A percentile compares a stretch with the other conserved stretches of the same genome.
These are phyloP conservation scores for Dasysyrphus albostriatus DNA, from an alignment of 2,888 invertebrate species.

Conservation along the genomic window DNA sequence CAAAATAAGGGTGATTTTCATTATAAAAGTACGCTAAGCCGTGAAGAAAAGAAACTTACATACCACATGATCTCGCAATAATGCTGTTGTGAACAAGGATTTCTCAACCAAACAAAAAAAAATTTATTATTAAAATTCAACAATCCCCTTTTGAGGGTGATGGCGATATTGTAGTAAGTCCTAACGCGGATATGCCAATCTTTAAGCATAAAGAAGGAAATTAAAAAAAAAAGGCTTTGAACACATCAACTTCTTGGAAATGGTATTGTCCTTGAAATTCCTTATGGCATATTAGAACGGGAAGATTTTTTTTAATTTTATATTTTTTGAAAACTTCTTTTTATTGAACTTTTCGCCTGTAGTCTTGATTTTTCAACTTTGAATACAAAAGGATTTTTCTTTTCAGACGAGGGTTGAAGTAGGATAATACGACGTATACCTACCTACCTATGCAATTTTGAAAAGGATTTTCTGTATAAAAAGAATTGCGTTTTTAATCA, in stretches of 20 bases:
- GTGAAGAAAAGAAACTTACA: conserved; percentile 61
- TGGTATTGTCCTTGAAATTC: conserved; percentile 62
- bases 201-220: conserved; percentile 48
- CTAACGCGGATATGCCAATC: conserved; percentile 60
- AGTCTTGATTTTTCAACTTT: conserved; percentile 45
- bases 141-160: conserved; percentile 34
- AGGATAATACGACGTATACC: neutral
- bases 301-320: neutral
- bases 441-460: neutral
- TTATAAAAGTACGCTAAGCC: conserved; percentile 55
- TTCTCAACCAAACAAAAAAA: conserved; percentile 11
- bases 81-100: conserved; percentile 29
- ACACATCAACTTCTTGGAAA: conserved; percentile 8
- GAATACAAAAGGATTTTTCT: conserved; percentile 43
- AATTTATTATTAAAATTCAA: conserved; percentile 47
- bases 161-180: neutral
- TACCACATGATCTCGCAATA: conserved; percentile 71
- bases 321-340: conserved; percentile 28
- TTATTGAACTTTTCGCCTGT: conserved; percentile 35
- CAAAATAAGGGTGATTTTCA: conserved; percentile 49
- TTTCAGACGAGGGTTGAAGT: conserved; percentile 18
- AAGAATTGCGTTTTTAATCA: conserved; percentile 60
- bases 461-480: conserved; percentile 4
- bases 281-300: conserved; percentile 24
- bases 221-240: conserved; percentile 41